Evolutionary conservation across 2,888 invertebrate genomes (phyloP).

Genomic region (Agrochola circellaris): DNA sequence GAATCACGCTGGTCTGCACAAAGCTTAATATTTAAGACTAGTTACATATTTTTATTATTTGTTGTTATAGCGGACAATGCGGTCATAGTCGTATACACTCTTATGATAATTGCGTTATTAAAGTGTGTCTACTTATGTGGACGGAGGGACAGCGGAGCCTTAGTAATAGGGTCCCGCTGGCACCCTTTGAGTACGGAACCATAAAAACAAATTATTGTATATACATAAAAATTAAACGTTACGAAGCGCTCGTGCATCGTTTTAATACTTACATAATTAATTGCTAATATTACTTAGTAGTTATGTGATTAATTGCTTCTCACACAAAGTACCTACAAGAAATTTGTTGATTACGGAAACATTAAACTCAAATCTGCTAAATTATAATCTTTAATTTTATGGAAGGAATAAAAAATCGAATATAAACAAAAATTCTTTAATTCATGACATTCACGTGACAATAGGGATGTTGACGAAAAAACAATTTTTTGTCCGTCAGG

Average conservation of each 20-base stretch:
- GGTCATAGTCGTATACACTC: not conserved
- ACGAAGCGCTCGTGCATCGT: not conserved
- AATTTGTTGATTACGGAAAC: slow-evolving; percentile 5
- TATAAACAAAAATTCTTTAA: slow-evolving; percentile 43
- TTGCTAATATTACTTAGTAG: too few relatives aligned
- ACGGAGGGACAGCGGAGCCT: not conserved
- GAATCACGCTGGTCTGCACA: too few relatives aligned
- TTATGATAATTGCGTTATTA: too few relatives aligned
- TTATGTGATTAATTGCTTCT: too few relatives aligned
- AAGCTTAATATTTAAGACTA: not conserved
- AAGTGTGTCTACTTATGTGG: too few relatives aligned
- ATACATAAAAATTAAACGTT: not conserved
- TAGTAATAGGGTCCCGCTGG: not conserved
- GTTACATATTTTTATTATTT: not conserved
- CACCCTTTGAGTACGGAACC: not conserved
- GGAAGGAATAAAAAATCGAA: slow-evolving; percentile 55
- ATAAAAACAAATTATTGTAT: not conserved
- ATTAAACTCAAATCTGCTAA: slow-evolving; percentile 12
- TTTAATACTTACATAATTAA: too few relatives aligned
- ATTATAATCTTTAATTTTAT: slow-evolving; percentile 20
- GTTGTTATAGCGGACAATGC: not conserved
- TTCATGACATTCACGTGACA: slow-evolving; percentile 29
- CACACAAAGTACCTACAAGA: too few relatives aligned
- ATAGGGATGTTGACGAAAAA: too few relatives aligned
- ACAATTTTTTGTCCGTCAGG: too few relatives aligned